Evolutionary conservation across 2,888 invertebrate species (phyloP).

Genomic region (Argyresthia albistria): DNA sequence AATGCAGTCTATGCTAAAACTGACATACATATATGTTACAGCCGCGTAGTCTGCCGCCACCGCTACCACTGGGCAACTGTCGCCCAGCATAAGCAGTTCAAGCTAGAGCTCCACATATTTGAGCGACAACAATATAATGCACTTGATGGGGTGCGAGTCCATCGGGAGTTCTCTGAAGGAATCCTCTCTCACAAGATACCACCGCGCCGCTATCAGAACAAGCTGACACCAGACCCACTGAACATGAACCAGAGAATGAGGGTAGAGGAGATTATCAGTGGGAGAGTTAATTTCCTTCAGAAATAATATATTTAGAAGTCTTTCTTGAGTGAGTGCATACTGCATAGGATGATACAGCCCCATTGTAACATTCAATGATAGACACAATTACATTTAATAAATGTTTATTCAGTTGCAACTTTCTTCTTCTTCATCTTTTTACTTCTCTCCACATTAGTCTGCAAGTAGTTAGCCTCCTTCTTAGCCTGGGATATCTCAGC

Average conservation of each 20-base stretch:
- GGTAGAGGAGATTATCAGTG: conserved; percentile 56
- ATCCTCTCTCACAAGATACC: conserved; percentile 66
- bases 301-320: conserved; percentile 19
- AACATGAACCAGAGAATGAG: conserved; percentile 49
- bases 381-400: conserved; percentile 8
- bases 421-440: conserved; percentile 75
- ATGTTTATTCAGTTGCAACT: conserved; percentile 12
- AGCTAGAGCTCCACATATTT: conserved; percentile 73
- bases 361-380: conserved; percentile 4
- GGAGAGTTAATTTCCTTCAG: conserved; percentile 36
- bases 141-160: conserved; percentile 75
- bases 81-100: conserved; percentile 71
- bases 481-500: conserved; percentile 94
- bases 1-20: too few relatives aligned
- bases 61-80: conserved; percentile 67
- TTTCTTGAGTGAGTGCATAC: neutral
- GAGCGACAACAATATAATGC: conserved; percentile 75
- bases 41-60: conserved; percentile 76
- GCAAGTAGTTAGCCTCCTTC: conserved; percentile 90
- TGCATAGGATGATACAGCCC: conserved; percentile 5
- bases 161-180: conserved; percentile 74
- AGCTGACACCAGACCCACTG: conserved; percentile 50
- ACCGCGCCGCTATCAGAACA: conserved; percentile 51
- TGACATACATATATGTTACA: conserved; percentile 38
- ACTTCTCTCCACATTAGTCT: conserved; percentile 85